A percentile compares a stretch with the other conserved stretches of the same genome.
These are phyloP conservation scores for Paramormyrops kingsleyae DNA, from an alignment of 2,113 vertebrate genomes.

Conservation along the genomic window DNA sequence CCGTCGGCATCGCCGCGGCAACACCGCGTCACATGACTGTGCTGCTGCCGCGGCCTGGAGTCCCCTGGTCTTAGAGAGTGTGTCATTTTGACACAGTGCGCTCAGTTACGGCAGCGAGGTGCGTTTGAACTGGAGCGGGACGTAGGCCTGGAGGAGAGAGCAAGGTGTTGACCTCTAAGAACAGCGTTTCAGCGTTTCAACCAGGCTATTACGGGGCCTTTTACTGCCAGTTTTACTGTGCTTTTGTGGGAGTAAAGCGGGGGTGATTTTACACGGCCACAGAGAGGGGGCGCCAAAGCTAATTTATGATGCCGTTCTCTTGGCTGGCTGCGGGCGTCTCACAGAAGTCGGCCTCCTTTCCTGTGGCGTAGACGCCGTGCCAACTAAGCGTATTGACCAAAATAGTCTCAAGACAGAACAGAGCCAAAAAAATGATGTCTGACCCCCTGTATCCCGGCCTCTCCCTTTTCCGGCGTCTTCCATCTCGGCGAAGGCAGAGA, in stretches of 20 bases:
- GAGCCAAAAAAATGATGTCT: background rate
- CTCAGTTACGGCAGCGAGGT: background rate
- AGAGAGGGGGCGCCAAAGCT: background rate
- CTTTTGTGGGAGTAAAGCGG: background rate
- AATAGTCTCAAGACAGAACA: conserved; percentile 45
- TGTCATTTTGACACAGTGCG: background rate
- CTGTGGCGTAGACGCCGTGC: conserved; percentile 31
- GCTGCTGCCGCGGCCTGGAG: background rate
- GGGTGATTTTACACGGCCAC: background rate
- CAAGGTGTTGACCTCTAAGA: background rate
- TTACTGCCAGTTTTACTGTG: background rate
- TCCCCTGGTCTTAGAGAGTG: background rate
- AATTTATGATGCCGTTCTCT: conserved; percentile 15
- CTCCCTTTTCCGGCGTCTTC: background rate
- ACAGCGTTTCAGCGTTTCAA: background rate
- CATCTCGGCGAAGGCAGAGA: background rate
- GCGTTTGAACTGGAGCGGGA: background rate
- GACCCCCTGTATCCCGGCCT: background rate
- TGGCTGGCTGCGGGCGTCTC: conserved; percentile 7
- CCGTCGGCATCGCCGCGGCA: background rate
- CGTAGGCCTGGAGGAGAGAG: background rate
- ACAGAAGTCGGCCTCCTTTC: background rate
- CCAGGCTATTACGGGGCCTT: background rate
- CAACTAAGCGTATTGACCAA: conserved; percentile 55
- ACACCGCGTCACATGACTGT: background rate